Evolutionary conservation across 2,113 vertebrate genomes (phyloP), one percentile per base, ranked within the genome.

Genomic region (Hystrix brachyura): DNA sequence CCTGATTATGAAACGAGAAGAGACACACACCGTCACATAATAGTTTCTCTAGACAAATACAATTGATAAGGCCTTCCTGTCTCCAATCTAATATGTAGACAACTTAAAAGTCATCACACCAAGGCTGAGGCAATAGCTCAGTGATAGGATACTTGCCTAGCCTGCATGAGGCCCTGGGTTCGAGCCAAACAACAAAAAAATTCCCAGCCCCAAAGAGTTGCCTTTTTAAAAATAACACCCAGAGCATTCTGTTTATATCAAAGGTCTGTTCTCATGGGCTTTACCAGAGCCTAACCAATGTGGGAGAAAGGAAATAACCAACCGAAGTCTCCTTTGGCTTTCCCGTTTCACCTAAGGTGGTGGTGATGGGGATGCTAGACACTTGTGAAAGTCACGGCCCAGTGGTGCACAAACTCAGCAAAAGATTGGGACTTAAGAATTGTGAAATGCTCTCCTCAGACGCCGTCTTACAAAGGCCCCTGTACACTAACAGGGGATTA

Each of bases 251-350:
- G 27, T 80, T 93, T 57, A 67, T 93, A 34, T 86, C 34, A 82
- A 82, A 69, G 29, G 13, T 32, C 65, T 55, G 46, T 55, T 38
- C 27, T 90, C 65, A 82, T 53, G 72, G 48, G 25, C 25, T 48
- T 76, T 48, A 29, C 25, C 72, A 76, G 23, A 76, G 43, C 23
- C 72, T 27, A 76, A 93, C 18, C 72, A 76, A 32, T 74, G 17
- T 51, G 60, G 57, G n/a, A 67, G 23, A 91, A 89, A 51, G 62
- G 83, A 81, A 88, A 84, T 69, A 88, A 78, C 69, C 69, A 91
- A 84, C 38, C 79, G 38, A 29, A 92, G 59, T 19, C 60, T 92
- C n/a, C 13, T 65, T 3, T 74, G 29, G 46, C 65, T 34, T 59
- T 91, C 55, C 46, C 87, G 23, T 93, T 85, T 90, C 48, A 91